A percentile compares a stretch with the other conserved stretches of the same genome.
Conservation (phyloP, 1,140 invertebrate species). For the Cryptotermes secundus region DNA sequence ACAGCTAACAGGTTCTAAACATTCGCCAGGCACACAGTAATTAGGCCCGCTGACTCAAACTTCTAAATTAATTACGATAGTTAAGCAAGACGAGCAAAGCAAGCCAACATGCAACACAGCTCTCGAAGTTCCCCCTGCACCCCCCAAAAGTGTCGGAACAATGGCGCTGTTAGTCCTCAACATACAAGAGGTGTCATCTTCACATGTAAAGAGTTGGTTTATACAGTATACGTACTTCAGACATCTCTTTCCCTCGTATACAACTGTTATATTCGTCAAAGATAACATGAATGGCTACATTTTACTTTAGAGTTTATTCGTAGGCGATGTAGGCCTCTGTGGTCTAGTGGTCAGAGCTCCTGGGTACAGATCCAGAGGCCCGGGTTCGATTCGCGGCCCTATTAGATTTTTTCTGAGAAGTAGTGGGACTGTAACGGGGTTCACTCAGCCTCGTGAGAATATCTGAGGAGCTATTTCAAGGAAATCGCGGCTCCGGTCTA, state of each 20-base stretch:
- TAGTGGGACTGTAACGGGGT: no score
- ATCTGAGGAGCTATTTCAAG: no score
- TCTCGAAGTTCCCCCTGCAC: not conserved
- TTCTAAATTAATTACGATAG: conserved; percentile 15
- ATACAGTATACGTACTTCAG: not conserved
- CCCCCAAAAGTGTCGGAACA: not conserved
- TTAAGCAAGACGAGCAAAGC: not conserved
- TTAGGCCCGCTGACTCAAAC: not conserved
- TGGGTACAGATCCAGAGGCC: no score
- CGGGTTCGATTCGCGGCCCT: no score
- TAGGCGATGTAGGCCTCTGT: no score
- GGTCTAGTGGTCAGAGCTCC: no score
- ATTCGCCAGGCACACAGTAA: conserved; percentile 3
- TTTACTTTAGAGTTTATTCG: not conserved
- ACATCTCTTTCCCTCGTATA: not conserved
- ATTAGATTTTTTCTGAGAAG: no score
- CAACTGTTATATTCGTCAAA: not conserved
- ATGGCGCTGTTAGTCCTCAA: not conserved
- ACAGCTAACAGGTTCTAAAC: conserved; percentile 1
- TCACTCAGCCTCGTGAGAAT: no score
- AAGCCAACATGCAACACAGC: not conserved
- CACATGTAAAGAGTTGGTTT: not conserved
- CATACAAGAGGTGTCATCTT: not conserved
- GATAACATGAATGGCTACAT: not conserved
- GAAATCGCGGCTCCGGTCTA: no score